Base-by-base conservation (phyloP, 2,888 invertebrate genomes). In the Sipha maydis region DNA sequence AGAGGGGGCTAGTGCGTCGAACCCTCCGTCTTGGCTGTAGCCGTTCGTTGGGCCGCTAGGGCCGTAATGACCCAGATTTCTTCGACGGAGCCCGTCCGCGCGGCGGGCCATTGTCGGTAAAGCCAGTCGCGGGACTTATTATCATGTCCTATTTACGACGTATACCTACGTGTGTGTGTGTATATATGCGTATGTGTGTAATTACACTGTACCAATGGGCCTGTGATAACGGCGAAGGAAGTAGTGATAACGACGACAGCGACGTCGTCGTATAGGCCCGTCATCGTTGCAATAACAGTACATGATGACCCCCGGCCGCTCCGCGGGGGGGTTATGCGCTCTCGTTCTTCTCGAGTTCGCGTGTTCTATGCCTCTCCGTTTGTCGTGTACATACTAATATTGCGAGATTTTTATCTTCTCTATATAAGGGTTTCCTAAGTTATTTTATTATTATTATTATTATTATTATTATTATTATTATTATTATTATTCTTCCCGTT, bases 211-310 rank as follows among this genome's bases (percentile, higher is more conserved):
- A 77, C 67, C 56, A 77, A 31, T 77, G 14, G 38, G 31, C 67
- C 85, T 25, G 67, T 85, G 85, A 85, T 85, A 85, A 85, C 85
- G 61, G 85, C 14, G 48, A 14, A 79, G n/a, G 14, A 71, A 28
- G 38, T 69, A 31, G 41, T 85, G 85, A 85, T 85, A 85, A 85
- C 67, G 48, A 19, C 56, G 83, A n/a, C n/a, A n/a, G n/a, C n/a
- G n/a, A n/a, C n/a, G n/a, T 28, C 54, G 69, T 3, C n/a, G 69
- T 11, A 9, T 31, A 56, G 83, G 83, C 75, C 83, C n/a, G 28
- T 76, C 38, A 61, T 11, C 34, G 11, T 41, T 21, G 21, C 41
- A n/a, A 41, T 76, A 25, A 25, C 28, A 19, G 21, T 31, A 14
- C 31, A 14, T 48, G 78, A 56, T 56, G 31, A 31, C 31, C 28